Percentiles rank a stretch among this genome's conserved stretches.
Evolutionary conservation across 2,888 invertebrate species (phyloP).

Genomic region (Metallyticus violacea): DNA sequence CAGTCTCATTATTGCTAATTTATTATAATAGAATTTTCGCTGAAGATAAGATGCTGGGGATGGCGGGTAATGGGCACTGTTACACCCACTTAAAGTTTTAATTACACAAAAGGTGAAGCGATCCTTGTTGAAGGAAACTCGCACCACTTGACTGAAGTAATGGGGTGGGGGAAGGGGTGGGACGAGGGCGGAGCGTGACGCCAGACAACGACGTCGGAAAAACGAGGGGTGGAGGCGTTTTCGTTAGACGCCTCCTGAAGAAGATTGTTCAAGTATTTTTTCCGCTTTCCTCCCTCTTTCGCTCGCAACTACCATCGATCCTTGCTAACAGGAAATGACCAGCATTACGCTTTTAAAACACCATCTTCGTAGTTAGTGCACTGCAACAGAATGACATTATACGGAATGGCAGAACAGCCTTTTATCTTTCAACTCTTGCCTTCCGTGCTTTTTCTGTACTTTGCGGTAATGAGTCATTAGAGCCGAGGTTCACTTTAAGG

Average conservation of each 20-base stretch:
- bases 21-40: conserved; percentile 22
- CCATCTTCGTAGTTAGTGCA: neutral
- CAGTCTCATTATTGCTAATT: conserved; percentile 22
- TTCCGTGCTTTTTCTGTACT: neutral
- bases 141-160: neutral
- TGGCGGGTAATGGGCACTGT: conserved; percentile 1
- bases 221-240: neutral
- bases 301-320: neutral
- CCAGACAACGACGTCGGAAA: neutral
- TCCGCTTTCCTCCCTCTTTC: neutral
- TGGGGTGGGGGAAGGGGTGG: neutral
- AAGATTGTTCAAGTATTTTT: no score
- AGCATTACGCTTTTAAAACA: conserved; percentile 1
- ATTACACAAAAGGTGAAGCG: conserved; percentile 19
- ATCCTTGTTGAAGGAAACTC: no score
- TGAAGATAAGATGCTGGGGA: neutral
- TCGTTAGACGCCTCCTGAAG: neutral
- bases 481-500: no score
- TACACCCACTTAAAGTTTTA: conserved; percentile 24
- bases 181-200: neutral
- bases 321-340: neutral
- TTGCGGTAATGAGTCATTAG: no score
- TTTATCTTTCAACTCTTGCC: neutral
- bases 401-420: neutral
- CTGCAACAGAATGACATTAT: neutral